A percentile compares a stretch with the other conserved stretches of the same genome.
phyloP scores from a whole-genome alignment of 1,140 invertebrate genomes.

The Calephelis nemesis region DNA sequence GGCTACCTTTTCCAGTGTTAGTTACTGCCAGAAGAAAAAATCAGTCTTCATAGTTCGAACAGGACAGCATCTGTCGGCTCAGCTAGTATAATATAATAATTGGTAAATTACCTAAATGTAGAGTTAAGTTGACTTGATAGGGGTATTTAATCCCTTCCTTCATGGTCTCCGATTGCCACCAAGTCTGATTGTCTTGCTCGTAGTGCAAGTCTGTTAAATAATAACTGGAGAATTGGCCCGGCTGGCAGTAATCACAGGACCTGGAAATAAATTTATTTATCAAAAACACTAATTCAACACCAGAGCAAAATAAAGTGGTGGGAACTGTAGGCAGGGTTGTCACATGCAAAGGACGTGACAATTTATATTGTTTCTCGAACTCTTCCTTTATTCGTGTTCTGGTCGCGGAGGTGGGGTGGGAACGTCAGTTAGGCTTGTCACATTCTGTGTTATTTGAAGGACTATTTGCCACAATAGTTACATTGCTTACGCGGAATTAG shows the following conservation, averaged over 20 bases:
- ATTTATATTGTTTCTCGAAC: no score
- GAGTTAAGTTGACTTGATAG: conserved; percentile 94
- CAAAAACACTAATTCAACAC: not conserved
- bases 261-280: conserved; percentile 30
- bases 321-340: no score
- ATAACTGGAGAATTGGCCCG: conserved; percentile 85
- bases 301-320: not conserved
- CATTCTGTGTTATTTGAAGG: no score
- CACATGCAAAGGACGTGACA: no score
- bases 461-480: no score
- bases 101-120: conserved; percentile 88
- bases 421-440: no score
- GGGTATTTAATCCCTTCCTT: conserved; percentile 94
- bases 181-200: conserved; percentile 93
- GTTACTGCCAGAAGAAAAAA: no score
- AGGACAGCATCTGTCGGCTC: not conserved
- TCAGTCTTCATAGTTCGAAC: no score
- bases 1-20: not conserved
- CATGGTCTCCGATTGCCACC: conserved; percentile 99
- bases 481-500: no score
- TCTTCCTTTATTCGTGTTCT: no score
- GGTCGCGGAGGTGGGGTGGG: no score
- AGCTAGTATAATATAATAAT: not conserved
- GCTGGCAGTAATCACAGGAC: conserved; percentile 83
- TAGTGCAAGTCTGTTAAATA: conserved; percentile 95